Evolutionary conservation across 2,888 invertebrate genomes (phyloP).

Genomic region (Magallana nippona): DNA sequence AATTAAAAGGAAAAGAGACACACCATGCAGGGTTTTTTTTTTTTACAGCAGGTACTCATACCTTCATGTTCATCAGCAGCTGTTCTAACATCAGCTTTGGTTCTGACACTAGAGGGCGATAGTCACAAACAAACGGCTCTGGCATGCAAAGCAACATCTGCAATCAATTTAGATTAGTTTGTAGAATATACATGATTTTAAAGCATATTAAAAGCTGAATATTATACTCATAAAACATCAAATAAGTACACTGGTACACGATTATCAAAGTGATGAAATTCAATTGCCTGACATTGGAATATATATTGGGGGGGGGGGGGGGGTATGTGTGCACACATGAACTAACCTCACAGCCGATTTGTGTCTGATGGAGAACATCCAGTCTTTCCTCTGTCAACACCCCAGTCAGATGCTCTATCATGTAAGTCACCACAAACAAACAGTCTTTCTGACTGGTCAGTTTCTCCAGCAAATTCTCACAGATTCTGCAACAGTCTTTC

Average conservation of each 20-base stretch:
- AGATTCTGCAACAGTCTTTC: slow-evolving; percentile 66
- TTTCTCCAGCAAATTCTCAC: slow-evolving; percentile 65
- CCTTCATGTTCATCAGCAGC: slow-evolving; percentile 89
- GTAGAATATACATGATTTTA: too few species aligned
- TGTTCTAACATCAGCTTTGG: slow-evolving; percentile 91
- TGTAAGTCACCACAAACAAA: slow-evolving; percentile 72
- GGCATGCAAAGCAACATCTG: slow-evolving; percentile 76
- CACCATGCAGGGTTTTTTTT: too few species aligned
- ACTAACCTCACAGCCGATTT: slow-evolving; percentile 75
- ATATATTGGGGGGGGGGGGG: too few species aligned
- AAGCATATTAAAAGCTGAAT: too few species aligned
- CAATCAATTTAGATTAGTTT: not conserved
- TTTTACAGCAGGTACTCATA: slow-evolving; percentile 44
- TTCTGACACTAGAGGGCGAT: slow-evolving; percentile 74
- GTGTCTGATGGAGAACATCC: slow-evolving; percentile 65
- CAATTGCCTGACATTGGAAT: too few species aligned
- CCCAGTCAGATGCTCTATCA: slow-evolving; percentile 67
- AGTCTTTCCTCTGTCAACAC: slow-evolving; percentile 57
- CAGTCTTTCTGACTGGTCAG: slow-evolving; percentile 68
- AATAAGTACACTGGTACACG: not conserved
- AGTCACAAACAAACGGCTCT: slow-evolving; percentile 64
- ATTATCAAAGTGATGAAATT: not conserved
- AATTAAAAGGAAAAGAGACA: too few species aligned
- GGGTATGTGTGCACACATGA: not conserved
- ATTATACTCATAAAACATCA: too few species aligned